Conservation (phyloP, 2,888 invertebrate species). For the Ellobium chinense region DNA sequence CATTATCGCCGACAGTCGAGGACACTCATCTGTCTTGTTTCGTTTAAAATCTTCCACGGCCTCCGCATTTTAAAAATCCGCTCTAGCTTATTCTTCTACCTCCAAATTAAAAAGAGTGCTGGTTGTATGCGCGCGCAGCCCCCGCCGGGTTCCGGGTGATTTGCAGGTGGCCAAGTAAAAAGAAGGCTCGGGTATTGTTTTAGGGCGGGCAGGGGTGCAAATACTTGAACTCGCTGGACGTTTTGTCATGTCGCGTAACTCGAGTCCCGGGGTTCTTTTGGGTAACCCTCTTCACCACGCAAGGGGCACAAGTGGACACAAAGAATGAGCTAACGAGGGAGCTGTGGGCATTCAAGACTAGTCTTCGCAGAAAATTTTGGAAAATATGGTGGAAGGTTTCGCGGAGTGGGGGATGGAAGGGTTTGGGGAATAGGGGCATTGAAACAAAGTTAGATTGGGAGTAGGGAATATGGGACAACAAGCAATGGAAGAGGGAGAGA, state of each 20-base stretch:
- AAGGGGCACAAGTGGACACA: background rate
- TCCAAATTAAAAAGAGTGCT: constrained; percentile 34
- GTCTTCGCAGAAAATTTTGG: too few relatives aligned
- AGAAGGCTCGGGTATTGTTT: constrained; percentile 27
- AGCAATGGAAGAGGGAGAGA: too few relatives aligned
- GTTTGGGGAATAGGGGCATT: too few relatives aligned
- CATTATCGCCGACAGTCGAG: constrained; percentile 35
- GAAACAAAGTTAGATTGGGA: too few relatives aligned
- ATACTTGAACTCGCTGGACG: constrained; percentile 16
- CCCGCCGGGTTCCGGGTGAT: constrained; percentile 8
- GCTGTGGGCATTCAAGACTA: too few relatives aligned
- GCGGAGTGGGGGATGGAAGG: too few relatives aligned
- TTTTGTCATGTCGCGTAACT: background rate
- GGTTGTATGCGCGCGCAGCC: constrained; percentile 28
- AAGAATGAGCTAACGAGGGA: background rate
- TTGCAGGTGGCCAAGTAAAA: constrained; percentile 36
- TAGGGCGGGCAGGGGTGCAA: constrained; percentile 27
- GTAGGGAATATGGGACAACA: too few relatives aligned
- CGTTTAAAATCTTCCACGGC: constrained; percentile 32
- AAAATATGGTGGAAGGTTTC: too few relatives aligned
- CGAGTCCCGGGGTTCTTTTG: background rate
- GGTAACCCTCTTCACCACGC: background rate
- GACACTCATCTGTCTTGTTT: constrained; percentile 37
- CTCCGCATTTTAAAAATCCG: background rate
- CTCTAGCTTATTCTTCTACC: constrained; percentile 3